Evolutionary conservation across 2,888 invertebrate genomes (phyloP).

Genomic region (Eupithecia pulchellata): DNA sequence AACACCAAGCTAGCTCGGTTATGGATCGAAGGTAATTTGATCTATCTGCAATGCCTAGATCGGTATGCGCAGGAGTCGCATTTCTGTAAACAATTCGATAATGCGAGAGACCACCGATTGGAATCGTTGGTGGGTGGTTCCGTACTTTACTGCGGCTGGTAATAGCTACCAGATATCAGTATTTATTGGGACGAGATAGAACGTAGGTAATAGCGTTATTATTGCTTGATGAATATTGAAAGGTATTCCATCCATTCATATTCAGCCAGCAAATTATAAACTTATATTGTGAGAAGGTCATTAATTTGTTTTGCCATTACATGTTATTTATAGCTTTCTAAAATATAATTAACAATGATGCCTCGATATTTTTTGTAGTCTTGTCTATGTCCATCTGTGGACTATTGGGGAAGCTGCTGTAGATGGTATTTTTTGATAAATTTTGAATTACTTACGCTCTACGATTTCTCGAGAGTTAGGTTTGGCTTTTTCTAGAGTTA

Average conservation of each 20-base stretch:
- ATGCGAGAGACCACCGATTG: slow-evolving; percentile 9
- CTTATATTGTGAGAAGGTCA: neutral
- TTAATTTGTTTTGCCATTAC: neutral
- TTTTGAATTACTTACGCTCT: neutral
- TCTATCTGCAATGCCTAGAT: slow-evolving; percentile 31
- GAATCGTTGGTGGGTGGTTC: slow-evolving; percentile 25
- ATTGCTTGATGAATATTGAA: slow-evolving; percentile 22
- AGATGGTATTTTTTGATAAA: too few relatives aligned
- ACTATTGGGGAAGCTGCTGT: too few relatives aligned
- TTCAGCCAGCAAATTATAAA: neutral
- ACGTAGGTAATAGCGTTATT: slow-evolving; percentile 16
- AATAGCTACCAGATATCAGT: slow-evolving; percentile 19
- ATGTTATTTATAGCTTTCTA: neutral
- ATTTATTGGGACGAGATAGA: slow-evolving; percentile 24
- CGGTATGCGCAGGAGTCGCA: slow-evolving; percentile 48
- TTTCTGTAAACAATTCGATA: slow-evolving; percentile 32
- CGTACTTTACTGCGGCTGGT: slow-evolving; percentile 30
- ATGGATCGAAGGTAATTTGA: slow-evolving; percentile 19
- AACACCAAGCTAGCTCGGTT: slow-evolving; percentile 7
- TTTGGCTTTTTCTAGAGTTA: neutral
- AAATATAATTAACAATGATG: too few relatives aligned
- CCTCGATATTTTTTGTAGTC: too few relatives aligned
- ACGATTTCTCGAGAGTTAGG: neutral
- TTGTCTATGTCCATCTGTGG: too few relatives aligned
- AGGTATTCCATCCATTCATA: neutral